Evolutionary conservation across 2,888 invertebrate genomes (phyloP), one percentile per base, ranked within the genome.

Genomic region (Lasioglossum oenotherae): DNA sequence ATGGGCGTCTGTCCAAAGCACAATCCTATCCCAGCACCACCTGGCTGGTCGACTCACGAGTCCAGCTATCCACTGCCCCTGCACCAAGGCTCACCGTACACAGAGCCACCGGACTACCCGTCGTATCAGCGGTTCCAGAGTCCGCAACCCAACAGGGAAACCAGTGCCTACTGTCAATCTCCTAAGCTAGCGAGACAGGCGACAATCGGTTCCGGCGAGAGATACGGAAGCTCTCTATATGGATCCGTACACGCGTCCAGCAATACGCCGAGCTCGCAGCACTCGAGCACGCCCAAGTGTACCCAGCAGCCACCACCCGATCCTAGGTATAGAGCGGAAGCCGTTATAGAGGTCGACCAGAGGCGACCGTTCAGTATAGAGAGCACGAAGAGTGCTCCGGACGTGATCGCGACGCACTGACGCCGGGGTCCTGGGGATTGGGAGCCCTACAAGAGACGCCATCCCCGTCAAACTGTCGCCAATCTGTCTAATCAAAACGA

Each of bases 311-410:
- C 90, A 31, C 53, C 83, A 0, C 74, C 87, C 4, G 93, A 94
- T 80, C 93, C 95, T 0, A 92, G 94, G 87, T 96, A 96, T 93
- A 95, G 96, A 83, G 96, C 97, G 12, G 97, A 97, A 91, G 97
- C 96, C 4, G 96, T 96, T 82, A 97, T 97, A 87, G 96, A 97
- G 91, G 96, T 97, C 94, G 96, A 96, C 84, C 94, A 95, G 82
- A 96, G 95, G 91, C 96, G 96, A 69, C 97, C 98, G 73, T 98
- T 97, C 95, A 98, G 98, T 95, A 97, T 97, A 83, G 97, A 98
- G 94, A 98, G 98, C 81, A 98, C 98, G 83, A 98, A 98, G 93
- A 98, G 98, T 81, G 98, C 98, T 1, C 98, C 98, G 75, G 98
- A 98, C 95, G 98, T 98, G 92, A 98, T 98, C 94, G 98, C 98